phyloP scores from a whole-genome alignment of 2,797 vertebrate species.

The Adrianichthys oophorus region DNA sequence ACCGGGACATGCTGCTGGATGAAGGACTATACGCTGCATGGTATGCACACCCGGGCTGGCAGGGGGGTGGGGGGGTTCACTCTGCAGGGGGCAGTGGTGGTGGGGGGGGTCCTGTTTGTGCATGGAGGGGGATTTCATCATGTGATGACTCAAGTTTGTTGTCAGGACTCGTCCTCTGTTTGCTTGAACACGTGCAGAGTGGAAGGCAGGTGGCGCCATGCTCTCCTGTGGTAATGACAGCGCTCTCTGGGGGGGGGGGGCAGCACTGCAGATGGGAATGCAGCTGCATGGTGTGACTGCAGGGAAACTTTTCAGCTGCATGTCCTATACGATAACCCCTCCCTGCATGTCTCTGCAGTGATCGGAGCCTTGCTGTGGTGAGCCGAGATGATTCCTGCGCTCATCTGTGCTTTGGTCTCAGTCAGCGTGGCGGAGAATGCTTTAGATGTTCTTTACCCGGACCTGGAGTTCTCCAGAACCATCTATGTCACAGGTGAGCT shows the following conservation, averaged over 20 bases:
- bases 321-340: not conserved
- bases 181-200: slow-evolving; percentile 12
- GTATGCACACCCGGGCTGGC: slow-evolving; percentile 34
- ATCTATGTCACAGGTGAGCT: slow-evolving; percentile 89
- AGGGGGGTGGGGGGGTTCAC: too few species aligned
- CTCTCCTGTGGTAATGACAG: slow-evolving; percentile 1
- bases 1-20: slow-evolving; percentile 20
- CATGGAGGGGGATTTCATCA: not conserved
- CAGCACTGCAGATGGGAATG: slow-evolving; percentile 52
- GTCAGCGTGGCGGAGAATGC: slow-evolving; percentile 79
- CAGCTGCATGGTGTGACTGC: not conserved
- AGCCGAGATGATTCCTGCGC: slow-evolving; percentile 85
- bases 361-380: slow-evolving; percentile 73
- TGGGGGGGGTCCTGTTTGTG: not conserved
- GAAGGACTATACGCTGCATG: slow-evolving; percentile 13
- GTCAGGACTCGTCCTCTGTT: not conserved
- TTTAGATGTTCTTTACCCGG: slow-evolving; percentile 77
- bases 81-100: not conserved
- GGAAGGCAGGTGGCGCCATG: slow-evolving; percentile 8
- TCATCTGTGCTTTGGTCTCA: slow-evolving; percentile 86
- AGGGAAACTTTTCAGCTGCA: slow-evolving; percentile 2
- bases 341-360: slow-evolving; percentile 75
- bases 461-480: slow-evolving; percentile 83
- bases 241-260: slow-evolving; percentile 1
- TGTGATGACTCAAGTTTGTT: slow-evolving; percentile 16